Evolutionary conservation across 2,888 invertebrate genomes (phyloP).

Genomic region (Lobophora halterata): DNA sequence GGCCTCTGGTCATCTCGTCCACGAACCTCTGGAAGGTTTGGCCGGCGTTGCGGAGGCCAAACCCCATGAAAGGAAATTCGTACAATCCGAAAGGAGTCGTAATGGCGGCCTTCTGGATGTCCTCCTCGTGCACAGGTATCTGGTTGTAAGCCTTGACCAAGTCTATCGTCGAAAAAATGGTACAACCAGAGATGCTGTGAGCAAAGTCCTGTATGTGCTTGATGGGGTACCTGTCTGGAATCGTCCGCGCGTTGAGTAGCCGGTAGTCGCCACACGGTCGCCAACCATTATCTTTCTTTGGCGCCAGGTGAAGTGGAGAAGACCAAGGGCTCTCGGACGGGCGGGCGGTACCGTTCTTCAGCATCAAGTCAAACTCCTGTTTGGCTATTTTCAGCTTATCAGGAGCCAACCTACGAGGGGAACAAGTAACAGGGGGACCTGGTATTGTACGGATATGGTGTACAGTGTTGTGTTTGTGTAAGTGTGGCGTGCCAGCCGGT

Average conservation of each 20-base stretch:
- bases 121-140: conserved; percentile 1
- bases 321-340: conserved; percentile 2
- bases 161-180: background rate
- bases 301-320: conserved; percentile 1
- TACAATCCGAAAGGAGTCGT: conserved; percentile 3
- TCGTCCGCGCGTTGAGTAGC: background rate
- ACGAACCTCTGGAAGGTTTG: conserved; percentile 4
- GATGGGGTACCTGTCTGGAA: conserved; percentile 3
- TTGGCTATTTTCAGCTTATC: too few species aligned
- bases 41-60: conserved; percentile 1
- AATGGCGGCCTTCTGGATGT: background rate
- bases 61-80: conserved; percentile 1
- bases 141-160: too few species aligned
- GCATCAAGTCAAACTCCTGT: too few species aligned
- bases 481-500: background rate
- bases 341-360: background rate
- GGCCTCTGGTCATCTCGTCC: background rate
- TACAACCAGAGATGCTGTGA: too few species aligned
- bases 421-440: background rate
- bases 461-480: background rate
- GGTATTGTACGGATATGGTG: background rate
- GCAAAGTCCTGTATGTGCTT: background rate
- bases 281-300: too few species aligned
- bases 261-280: conserved; percentile 3
- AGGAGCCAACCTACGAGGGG: background rate